Evolutionary conservation across 2,888 invertebrate species (phyloP).

Genomic region (Scaptomyza caliginosa): DNA sequence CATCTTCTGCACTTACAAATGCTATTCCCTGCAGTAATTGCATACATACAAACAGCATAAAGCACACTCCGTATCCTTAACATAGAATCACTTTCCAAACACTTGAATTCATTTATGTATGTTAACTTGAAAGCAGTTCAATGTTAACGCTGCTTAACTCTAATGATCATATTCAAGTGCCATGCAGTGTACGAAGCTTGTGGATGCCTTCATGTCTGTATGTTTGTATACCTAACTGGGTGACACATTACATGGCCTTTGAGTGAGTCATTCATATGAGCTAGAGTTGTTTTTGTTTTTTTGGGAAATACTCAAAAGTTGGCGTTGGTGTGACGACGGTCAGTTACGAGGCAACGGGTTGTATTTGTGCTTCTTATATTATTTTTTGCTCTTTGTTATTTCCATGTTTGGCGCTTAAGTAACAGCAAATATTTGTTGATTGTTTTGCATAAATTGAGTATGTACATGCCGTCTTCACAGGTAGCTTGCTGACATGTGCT

Average conservation of each 20-base stretch:
- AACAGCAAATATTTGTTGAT: conserved; percentile 45
- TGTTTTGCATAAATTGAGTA: conserved; percentile 26
- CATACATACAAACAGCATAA: background rate
- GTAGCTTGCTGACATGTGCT: conserved; percentile 44
- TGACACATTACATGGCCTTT: conserved; percentile 47
- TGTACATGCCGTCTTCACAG: conserved; percentile 10
- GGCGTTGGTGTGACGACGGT: conserved; percentile 25
- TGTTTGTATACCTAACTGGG: conserved; percentile 36
- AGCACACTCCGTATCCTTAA: background rate
- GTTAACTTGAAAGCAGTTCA: no score
- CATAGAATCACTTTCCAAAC: conserved; percentile 11
- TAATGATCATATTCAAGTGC: background rate
- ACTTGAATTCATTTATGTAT: no score
- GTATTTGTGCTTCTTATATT: background rate
- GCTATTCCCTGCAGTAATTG: conserved; percentile 1
- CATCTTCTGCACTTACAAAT: conserved; percentile 7
- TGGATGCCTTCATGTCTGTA: conserved; percentile 26
- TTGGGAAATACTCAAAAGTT: conserved; percentile 47
- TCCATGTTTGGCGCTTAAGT: conserved; percentile 29
- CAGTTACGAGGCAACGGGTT: conserved; percentile 23
- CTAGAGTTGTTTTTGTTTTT: conserved; percentile 10
- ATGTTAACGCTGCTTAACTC: no score
- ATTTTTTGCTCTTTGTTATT: background rate
- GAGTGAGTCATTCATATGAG: conserved; percentile 42
- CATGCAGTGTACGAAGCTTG: conserved; percentile 6